Evolutionary conservation across 1,140 invertebrate genomes (phyloP).

Genomic region (Sycobia sp.): DNA sequence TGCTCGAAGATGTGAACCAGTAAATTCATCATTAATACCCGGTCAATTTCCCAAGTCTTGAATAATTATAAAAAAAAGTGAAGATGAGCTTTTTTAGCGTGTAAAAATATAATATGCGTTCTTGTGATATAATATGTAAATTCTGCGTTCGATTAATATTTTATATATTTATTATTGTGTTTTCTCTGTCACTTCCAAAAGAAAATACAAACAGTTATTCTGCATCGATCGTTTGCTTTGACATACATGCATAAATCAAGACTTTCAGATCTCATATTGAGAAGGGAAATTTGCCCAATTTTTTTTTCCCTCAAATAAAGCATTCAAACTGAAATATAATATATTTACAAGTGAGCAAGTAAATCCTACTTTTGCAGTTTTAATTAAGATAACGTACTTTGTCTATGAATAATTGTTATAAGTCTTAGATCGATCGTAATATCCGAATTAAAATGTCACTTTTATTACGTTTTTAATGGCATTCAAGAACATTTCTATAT

Average conservation of each 20-base stretch:
- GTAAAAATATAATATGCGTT: neutral
- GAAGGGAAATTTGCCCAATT: conserved; percentile 11
- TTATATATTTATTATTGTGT: neutral
- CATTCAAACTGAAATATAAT: neutral
- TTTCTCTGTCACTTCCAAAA: neutral
- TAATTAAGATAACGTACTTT: conserved; percentile 12
- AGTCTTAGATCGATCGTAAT: conserved; percentile 13
- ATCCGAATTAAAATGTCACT: conserved; percentile 30
- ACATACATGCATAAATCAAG: neutral
- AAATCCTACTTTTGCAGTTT: conserved; percentile 15
- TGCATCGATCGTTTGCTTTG: neutral
- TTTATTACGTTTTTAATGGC: conserved; percentile 29
- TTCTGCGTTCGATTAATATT: neutral
- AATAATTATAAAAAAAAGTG: neutral
- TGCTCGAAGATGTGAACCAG: neutral
- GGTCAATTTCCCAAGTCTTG: conserved; percentile 27
- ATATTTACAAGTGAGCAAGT: neutral
- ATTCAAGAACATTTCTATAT: conserved; percentile 14
- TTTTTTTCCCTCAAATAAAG: conserved; percentile 2
- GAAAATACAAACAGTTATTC: neutral
- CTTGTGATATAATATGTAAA: conserved; percentile 4
- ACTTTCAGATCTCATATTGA: conserved; percentile 32
- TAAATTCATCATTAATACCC: neutral
- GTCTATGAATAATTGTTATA: conserved; percentile 21
- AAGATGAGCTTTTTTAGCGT: neutral